A percentile compares a stretch with the other conserved stretches of the same genome.
These are phyloP conservation scores for Montipora cactus DNA, from an alignment of 64 coral and sea anemone species.

Conservation along the genomic window DNA sequence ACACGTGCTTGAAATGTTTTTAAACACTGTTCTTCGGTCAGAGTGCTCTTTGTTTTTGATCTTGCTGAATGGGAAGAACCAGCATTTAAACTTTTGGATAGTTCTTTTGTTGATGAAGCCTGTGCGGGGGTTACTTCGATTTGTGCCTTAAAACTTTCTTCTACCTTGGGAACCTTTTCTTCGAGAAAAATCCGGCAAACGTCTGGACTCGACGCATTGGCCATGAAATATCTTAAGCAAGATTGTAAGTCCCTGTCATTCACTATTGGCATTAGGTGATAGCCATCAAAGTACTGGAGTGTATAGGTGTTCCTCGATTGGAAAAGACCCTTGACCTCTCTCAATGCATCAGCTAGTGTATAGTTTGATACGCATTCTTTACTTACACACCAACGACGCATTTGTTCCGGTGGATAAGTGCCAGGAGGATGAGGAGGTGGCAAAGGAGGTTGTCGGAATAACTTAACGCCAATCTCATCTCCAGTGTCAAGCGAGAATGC, in stretches of 20 bases:
- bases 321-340: slow-evolving; percentile 25
- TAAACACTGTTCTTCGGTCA: slow-evolving; percentile 41
- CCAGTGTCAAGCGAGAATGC: slow-evolving; percentile 60
- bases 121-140: slow-evolving; percentile 16
- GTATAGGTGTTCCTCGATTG: slow-evolving; percentile 48
- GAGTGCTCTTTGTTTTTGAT: slow-evolving; percentile 38
- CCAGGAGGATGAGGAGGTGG: slow-evolving; percentile 72
- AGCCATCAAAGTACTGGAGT: slow-evolving; percentile 65
- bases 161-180: neutral
- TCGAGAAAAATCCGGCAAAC: slow-evolving; percentile 48
- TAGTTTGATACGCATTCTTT: slow-evolving; percentile 23
- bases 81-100: too few relatives aligned
- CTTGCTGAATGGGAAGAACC: neutral
- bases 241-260: slow-evolving; percentile 70
- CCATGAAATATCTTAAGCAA: slow-evolving; percentile 71
- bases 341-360: too few relatives aligned
- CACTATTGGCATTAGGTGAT: slow-evolving; percentile 59
- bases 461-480: slow-evolving; percentile 47
- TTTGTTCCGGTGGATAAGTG: slow-evolving; percentile 46
- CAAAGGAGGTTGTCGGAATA: slow-evolving; percentile 54
- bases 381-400: slow-evolving; percentile 58
- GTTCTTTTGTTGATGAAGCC: slow-evolving; percentile 22
- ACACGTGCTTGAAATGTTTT: slow-evolving; percentile 39
- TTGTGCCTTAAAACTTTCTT: neutral
- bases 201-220: slow-evolving; percentile 19